Evolutionary conservation across 2,113 vertebrate genomes (phyloP).

Genomic region (Phrynosoma platyrhinos): DNA sequence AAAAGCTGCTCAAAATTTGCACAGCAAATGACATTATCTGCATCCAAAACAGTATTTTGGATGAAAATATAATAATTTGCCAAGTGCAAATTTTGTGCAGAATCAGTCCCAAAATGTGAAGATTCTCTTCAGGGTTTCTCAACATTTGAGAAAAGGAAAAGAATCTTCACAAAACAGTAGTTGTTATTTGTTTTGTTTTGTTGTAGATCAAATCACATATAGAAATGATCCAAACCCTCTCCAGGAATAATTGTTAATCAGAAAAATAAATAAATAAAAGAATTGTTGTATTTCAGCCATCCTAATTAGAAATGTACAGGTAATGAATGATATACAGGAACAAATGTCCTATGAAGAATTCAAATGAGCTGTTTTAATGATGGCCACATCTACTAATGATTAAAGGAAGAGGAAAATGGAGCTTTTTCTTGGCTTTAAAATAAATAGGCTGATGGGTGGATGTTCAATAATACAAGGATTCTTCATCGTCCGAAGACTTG

Average conservation of each 20-base stretch:
- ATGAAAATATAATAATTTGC: too few relatives aligned
- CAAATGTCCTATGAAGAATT: slow-evolving; percentile 62
- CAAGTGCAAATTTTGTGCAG: too few relatives aligned
- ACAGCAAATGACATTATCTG: too few relatives aligned
- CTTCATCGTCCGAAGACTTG: slow-evolving; percentile 1
- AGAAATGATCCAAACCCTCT: neutral
- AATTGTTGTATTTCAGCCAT: slow-evolving; percentile 59
- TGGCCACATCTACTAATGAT: slow-evolving; percentile 31
- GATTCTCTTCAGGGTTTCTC: too few relatives aligned
- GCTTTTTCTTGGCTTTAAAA: slow-evolving; percentile 24
- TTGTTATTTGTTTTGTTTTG: neutral
- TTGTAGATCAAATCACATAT: slow-evolving; percentile 6
- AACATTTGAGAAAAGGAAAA: too few relatives aligned
- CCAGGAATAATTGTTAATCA: slow-evolving; percentile 39
- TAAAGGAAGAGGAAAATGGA: slow-evolving; percentile 35
- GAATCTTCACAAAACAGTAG: too few relatives aligned
- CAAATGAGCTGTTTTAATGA: slow-evolving; percentile 60
- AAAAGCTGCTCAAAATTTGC: too few relatives aligned
- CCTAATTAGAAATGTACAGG: slow-evolving; percentile 64
- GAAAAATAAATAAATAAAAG: slow-evolving; percentile 51
- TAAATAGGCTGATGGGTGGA: neutral
- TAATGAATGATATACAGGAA: slow-evolving; percentile 62
- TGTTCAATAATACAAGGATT: neutral
- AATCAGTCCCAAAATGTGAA: too few relatives aligned
- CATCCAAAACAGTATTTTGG: too few relatives aligned